Evolutionary conservation across 2,113 vertebrate species (phyloP).

Genomic region (Setophaga kirtlandii): DNA sequence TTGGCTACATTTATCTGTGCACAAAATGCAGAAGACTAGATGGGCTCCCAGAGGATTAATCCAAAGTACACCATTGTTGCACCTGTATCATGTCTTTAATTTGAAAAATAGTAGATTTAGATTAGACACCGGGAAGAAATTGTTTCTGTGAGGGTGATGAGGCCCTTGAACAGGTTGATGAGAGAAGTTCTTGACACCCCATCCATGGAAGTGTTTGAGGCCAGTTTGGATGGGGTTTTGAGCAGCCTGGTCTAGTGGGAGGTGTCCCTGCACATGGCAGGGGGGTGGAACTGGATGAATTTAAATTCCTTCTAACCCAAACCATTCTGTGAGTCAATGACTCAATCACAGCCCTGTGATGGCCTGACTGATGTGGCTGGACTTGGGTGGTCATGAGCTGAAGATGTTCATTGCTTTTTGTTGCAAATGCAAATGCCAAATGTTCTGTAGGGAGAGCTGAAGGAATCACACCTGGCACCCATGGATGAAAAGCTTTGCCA

Average conservation of each 20-base stretch:
- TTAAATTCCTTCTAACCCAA: not conserved
- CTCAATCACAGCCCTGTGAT: accelerated
- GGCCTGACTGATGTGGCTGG: not conserved
- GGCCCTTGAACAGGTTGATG: not conserved
- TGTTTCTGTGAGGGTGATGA: not conserved
- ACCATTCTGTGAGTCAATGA: not conserved
- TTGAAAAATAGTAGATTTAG: not conserved
- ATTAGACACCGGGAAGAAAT: not conserved
- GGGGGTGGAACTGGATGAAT: not conserved
- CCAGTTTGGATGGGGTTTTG: not conserved
- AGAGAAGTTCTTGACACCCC: not conserved
- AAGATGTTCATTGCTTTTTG: not conserved
- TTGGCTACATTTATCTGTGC: not conserved
- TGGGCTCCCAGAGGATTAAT: not conserved
- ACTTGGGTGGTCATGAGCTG: accelerated
- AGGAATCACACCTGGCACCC: not conserved
- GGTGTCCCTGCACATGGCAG: too few relatives aligned
- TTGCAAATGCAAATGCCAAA: not conserved
- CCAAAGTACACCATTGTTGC: not conserved
- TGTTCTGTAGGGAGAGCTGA: not conserved
- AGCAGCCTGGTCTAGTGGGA: not conserved
- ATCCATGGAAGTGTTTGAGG: not conserved
- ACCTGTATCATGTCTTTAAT: accelerated
- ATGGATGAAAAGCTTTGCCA: accelerated
- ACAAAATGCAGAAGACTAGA: not conserved